Percentiles rank a stretch among this genome's conserved stretches.
Evolutionary conservation across 2,113 vertebrate species (phyloP).

Genomic region (Thryonomys swinderianus): DNA sequence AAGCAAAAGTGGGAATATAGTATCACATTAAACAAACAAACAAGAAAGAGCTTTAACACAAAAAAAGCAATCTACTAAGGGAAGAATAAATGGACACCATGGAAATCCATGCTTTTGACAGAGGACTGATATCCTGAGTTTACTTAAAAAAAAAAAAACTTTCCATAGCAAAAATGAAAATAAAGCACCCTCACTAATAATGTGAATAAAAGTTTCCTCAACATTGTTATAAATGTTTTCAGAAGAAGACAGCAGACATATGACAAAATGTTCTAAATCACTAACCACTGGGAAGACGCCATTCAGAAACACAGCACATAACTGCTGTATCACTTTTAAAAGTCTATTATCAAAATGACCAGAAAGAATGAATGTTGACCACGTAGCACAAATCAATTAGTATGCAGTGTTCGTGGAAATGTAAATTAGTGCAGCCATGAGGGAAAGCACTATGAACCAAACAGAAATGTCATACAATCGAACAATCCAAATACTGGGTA

Average conservation of each 20-base stretch:
- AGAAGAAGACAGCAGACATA: background rate
- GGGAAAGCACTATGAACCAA: background rate
- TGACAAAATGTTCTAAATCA: background rate
- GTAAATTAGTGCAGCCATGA: background rate
- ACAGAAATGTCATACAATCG: background rate
- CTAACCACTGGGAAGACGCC: background rate
- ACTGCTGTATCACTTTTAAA: background rate
- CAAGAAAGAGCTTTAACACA: background rate
- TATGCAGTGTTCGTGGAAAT: background rate
- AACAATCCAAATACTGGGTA: background rate
- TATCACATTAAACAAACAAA: background rate
- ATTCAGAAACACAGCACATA: background rate
- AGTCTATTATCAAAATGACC: background rate
- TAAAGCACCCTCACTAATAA: background rate
- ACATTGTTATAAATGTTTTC: background rate
- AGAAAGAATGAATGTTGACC: background rate
- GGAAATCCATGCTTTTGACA: background rate
- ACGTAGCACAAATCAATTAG: background rate
- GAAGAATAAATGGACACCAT: background rate
- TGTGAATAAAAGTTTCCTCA: background rate
- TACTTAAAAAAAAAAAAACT: background rate
- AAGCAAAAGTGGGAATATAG: background rate
- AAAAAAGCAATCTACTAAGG: background rate
- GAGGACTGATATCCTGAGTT: background rate
- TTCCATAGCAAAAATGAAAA: background rate